Base-by-base conservation (phyloP, 2,888 invertebrate species). In the Danaus chrysippus region DNA sequence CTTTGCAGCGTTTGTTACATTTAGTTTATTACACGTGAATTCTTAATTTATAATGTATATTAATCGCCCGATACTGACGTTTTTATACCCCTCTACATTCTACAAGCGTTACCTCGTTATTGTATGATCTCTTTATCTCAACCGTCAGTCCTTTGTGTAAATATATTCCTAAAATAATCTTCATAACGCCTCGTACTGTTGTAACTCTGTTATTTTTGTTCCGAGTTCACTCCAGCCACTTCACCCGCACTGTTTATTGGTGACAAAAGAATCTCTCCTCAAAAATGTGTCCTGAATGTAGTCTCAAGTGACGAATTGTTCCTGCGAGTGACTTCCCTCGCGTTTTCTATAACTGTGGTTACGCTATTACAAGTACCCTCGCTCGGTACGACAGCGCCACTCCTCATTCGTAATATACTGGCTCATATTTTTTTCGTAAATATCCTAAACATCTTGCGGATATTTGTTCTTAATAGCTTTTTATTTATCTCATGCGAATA, bases 1-100 rank as follows among this genome's bases (percentile, higher is more conserved):
- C 68, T 70, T 67, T 67, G 70, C 69, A 69, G 68, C 66, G 62
- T 63, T 68, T 63, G 62, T 69, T 69, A 62, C 70, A 70, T 71
- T 73, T 69, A 70, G 57, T 64, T 58, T 49, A 63, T 56, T 55
- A 67, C 72, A 74, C 71, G 73, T 73, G 63, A 73, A 19, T 54
- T 63, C 68, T 73, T 82, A 83, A 85, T 83, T 82, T 77, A 66
- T 75, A 73, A 81, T 83, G 83, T 81, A 76, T 79, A 81, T 81
- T 76, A 74, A 79, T 82, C 74, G 76, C 73, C 46, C 41, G 66
- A 60, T 64, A 44, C 41, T 11, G 6, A n/a, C 52, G 56, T 19
- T 43, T 15, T 42, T 61, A 8, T 44, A 43, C 43, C 54, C 34
- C 56, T 53, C 5, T 54, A 41, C 19, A 46, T 42, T 34, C 43